Percentiles rank a stretch among this genome's conserved stretches.
Evolutionary conservation across 2,888 invertebrate species (phyloP).

Genomic region (Spisula solida): DNA sequence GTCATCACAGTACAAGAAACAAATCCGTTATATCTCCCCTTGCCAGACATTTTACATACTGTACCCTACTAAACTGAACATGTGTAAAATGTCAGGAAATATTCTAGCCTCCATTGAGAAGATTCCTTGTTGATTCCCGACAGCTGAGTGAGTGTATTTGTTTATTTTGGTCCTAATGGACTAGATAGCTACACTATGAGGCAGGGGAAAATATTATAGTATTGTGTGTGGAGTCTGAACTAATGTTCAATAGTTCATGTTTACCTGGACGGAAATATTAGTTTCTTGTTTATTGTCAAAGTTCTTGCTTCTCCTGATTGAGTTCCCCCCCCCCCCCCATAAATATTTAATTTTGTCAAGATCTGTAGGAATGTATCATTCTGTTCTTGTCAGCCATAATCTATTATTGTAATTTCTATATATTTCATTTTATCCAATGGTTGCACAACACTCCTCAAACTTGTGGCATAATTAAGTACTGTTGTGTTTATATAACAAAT

Average conservation of each 20-base stretch:
- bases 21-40: not conserved
- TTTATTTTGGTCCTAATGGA: constrained; percentile 10
- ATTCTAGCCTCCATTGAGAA: constrained; percentile 18
- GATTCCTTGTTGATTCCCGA: not conserved
- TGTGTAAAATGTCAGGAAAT: constrained; percentile 19
- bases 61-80: not conserved
- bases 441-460: no score
- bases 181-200: not conserved
- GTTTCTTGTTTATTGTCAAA: not conserved
- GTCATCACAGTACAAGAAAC: not conserved
- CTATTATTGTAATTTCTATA: no score
- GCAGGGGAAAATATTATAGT: not conserved
- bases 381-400: not conserved
- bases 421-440: no score
- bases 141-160: not conserved
- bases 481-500: no score
- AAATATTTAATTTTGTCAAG: no score
- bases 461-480: no score
- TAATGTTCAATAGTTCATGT: not conserved
- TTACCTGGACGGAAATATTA: not conserved
- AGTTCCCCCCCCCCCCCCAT: no score
- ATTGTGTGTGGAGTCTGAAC: not conserved
- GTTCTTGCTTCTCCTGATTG: not conserved
- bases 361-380: not conserved
- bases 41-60: constrained; percentile 3